Evolutionary conservation across 2,797 vertebrate species (phyloP).

Genomic region (Cichlasoma orientale): DNA sequence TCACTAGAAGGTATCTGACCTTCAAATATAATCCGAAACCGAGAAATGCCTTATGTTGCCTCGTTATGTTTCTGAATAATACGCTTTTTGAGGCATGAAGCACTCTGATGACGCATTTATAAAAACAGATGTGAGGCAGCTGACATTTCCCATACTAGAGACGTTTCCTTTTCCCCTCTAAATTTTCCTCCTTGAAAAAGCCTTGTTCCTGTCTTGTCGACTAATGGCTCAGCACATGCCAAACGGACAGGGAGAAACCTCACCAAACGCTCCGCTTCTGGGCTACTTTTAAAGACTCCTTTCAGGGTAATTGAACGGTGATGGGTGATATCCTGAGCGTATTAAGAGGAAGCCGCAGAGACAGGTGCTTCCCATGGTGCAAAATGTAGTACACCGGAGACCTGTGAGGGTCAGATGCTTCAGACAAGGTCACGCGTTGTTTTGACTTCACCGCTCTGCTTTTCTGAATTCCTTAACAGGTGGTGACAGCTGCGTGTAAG

Average conservation of each 20-base stretch:
- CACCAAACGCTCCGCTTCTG: slow-evolving; percentile 31
- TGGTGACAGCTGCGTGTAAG: slow-evolving; percentile 71
- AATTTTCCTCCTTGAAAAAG: slow-evolving; percentile 38
- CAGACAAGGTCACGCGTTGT: slow-evolving; percentile 76
- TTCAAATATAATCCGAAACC: neutral
- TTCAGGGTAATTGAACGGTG: slow-evolving; percentile 41
- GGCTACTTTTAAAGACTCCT: slow-evolving; percentile 48
- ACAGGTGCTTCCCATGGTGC: slow-evolving; percentile 76
- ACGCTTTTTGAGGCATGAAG: slow-evolving; percentile 27
- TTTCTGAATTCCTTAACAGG: slow-evolving; percentile 66
- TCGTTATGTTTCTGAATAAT: slow-evolving; percentile 19
- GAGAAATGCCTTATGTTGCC: slow-evolving; percentile 3
- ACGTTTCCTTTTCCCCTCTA: slow-evolving; percentile 48
- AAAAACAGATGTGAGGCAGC: slow-evolving; percentile 50
- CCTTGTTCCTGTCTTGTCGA: slow-evolving; percentile 52
- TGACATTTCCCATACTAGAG: slow-evolving; percentile 64
- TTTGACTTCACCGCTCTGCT: slow-evolving; percentile 75
- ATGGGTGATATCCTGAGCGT: slow-evolving; percentile 54
- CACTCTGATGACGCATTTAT: slow-evolving; percentile 24
- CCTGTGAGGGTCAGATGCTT: slow-evolving; percentile 61
- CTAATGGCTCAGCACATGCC: slow-evolving; percentile 51
- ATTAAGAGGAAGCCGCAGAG: slow-evolving; percentile 53
- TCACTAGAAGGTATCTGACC: neutral
- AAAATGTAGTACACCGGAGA: slow-evolving; percentile 53
- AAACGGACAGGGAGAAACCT: slow-evolving; percentile 40